Conservation (phyloP, 2,797 vertebrate genomes). For the Melanotaenia pygmaea region DNA sequence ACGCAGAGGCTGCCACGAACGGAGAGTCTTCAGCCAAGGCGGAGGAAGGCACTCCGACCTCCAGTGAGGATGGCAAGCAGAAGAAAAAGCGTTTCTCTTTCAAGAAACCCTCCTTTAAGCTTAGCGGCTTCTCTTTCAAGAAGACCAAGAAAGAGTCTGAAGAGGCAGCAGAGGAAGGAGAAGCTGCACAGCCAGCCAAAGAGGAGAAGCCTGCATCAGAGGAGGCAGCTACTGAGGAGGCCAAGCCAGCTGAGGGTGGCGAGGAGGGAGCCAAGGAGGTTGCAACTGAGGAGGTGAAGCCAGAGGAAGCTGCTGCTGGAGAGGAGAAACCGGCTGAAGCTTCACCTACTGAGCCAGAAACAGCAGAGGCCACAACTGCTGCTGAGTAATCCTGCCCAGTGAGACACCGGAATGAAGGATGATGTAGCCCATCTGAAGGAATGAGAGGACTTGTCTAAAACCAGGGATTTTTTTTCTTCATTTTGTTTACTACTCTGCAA, state of each 20-base stretch:
- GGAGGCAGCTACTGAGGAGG: slow-evolving; percentile 75
- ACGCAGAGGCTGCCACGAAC: slow-evolving; percentile 83
- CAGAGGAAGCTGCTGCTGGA: slow-evolving; percentile 58
- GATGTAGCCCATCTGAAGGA: slow-evolving; percentile 92
- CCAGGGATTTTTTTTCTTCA: slow-evolving; percentile 94
- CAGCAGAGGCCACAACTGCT: slow-evolving; percentile 84
- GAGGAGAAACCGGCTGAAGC: slow-evolving; percentile 85
- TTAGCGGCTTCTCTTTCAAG: slow-evolving; percentile 96
- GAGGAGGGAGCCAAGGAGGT: slow-evolving; percentile 79
- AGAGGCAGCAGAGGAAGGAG: slow-evolving; percentile 82
- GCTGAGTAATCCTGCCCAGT: slow-evolving; percentile 82
- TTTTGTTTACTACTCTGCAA: slow-evolving; percentile 83
- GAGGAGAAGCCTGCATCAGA: slow-evolving; percentile 73
- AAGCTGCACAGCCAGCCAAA: slow-evolving; percentile 67
- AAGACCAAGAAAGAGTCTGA: slow-evolving; percentile 96
- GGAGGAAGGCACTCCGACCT: slow-evolving; percentile 87
- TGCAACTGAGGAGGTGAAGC: slow-evolving; percentile 75
- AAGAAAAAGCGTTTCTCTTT: slow-evolving; percentile 99
- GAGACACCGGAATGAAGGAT: slow-evolving; percentile 74
- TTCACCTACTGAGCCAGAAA: slow-evolving; percentile 84
- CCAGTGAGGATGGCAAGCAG: slow-evolving; percentile 92
- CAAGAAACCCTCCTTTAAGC: slow-evolving; percentile 98
- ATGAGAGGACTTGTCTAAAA: slow-evolving; percentile 97
- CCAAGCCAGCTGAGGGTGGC: slow-evolving; percentile 73
- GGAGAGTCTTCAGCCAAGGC: slow-evolving; percentile 87